Evolutionary conservation across 2,888 invertebrate species (phyloP).

Genomic region (Meandrusa payeni): DNA sequence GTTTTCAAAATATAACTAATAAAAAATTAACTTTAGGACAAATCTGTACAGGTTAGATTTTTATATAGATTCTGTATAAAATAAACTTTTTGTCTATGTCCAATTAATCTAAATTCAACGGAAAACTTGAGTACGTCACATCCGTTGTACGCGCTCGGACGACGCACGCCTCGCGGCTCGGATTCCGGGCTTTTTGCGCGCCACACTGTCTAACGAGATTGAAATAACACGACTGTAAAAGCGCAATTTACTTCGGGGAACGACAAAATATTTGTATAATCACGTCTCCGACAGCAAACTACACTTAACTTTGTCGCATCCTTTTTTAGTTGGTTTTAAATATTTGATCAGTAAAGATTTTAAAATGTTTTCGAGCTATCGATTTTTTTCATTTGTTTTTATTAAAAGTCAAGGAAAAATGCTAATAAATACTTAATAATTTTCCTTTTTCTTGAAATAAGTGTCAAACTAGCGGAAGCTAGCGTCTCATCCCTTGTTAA

Average conservation of each 20-base stretch:
- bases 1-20: too few relatives aligned
- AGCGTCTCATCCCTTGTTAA: too few relatives aligned
- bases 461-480: too few relatives aligned
- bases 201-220: conserved; percentile 67
- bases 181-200: conserved; percentile 67
- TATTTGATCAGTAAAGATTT: conserved; percentile 24
- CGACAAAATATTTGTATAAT: conserved; percentile 19
- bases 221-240: conserved; percentile 46
- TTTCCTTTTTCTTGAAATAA: too few relatives aligned
- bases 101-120: conserved; percentile 69
- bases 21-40: too few relatives aligned
- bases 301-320: conserved; percentile 1
- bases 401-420: too few relatives aligned
- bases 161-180: conserved; percentile 40
- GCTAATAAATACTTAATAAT: too few relatives aligned
- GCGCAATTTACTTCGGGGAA: conserved; percentile 18
- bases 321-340: conserved; percentile 5
- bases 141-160: conserved; percentile 53
- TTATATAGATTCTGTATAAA: conserved; percentile 33
- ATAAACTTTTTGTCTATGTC: conserved; percentile 42
- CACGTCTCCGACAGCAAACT: conserved; percentile 7
- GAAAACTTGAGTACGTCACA: conserved; percentile 50
- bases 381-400: too few relatives aligned
- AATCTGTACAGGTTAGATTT: conserved; percentile 39
- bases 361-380: conserved; percentile 7